A percentile compares a stretch with the other conserved stretches of the same genome.
Conservation (phyloP, 2,113 vertebrate species). For the Catharus fuscescens region DNA sequence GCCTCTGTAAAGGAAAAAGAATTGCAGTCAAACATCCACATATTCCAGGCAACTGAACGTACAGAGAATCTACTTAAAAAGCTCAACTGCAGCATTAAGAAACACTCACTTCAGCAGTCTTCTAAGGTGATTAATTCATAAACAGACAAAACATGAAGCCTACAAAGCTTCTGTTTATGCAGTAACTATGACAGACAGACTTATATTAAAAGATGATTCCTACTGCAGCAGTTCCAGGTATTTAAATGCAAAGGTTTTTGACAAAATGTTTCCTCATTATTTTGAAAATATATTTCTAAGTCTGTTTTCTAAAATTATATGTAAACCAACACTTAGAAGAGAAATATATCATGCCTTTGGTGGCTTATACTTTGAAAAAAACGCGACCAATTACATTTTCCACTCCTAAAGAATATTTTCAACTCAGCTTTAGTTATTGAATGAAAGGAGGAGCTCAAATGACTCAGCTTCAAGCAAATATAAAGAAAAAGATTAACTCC, state of each 20-base stretch:
- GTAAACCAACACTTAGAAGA: background rate
- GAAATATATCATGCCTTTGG: background rate
- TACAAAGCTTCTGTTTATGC: background rate
- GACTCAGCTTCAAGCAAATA: conserved; percentile 46
- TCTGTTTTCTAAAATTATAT: background rate
- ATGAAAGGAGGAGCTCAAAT: conserved; percentile 37
- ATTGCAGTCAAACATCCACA: background rate
- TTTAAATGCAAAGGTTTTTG: background rate
- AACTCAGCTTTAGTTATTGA: background rate
- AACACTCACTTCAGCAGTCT: background rate
- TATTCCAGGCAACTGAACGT: accelerated
- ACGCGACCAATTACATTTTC: background rate
- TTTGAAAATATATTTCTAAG: background rate
- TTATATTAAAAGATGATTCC: background rate
- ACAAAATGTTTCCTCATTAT: background rate
- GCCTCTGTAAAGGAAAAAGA: background rate
- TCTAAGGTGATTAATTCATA: background rate
- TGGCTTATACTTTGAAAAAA: background rate
- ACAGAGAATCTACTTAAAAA: background rate
- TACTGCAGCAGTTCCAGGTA: background rate
- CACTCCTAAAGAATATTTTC: conserved; percentile 1
- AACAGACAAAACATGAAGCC: background rate
- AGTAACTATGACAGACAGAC: background rate
- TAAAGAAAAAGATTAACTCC: background rate
- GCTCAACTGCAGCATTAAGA: background rate